Conservation (phyloP, 2,113 vertebrate genomes). For the Drymodes brunneopygia region DNA sequence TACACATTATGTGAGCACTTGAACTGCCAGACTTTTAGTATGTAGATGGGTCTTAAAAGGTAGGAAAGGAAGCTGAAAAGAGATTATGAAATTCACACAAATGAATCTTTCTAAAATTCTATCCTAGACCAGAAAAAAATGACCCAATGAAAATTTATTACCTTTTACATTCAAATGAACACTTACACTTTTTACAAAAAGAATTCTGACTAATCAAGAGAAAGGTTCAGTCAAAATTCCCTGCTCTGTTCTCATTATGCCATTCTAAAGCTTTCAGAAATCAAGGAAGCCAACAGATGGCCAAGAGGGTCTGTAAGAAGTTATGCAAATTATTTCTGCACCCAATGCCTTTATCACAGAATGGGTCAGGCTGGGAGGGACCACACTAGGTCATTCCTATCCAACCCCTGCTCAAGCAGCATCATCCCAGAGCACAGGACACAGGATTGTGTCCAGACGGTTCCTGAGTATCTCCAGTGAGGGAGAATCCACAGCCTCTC, state of each 20-base stretch:
- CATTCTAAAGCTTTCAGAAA: neutral
- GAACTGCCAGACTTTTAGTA: neutral
- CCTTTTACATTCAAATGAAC: neutral
- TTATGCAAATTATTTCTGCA: neutral
- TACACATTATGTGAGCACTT: neutral
- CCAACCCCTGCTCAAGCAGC: neutral
- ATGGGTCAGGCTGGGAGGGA: neutral
- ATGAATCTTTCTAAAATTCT: neutral
- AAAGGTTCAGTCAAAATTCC: neutral
- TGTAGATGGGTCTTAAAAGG: neutral
- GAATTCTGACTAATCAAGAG: neutral
- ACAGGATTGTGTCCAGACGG: neutral
- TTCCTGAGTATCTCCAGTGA: neutral
- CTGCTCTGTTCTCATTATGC: neutral
- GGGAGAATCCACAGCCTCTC: neutral
- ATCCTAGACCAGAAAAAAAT: neutral
- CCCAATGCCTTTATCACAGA: neutral
- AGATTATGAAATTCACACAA: neutral
- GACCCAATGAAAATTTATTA: neutral
- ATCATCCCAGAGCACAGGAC: neutral
- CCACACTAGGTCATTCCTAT: neutral
- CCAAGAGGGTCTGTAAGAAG: neutral
- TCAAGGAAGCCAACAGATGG: neutral
- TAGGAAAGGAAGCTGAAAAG: neutral
- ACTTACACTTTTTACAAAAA: neutral